Base-by-base conservation (phyloP, 2,113 vertebrate species). In the Oncorhynchus kisutch region DNA sequence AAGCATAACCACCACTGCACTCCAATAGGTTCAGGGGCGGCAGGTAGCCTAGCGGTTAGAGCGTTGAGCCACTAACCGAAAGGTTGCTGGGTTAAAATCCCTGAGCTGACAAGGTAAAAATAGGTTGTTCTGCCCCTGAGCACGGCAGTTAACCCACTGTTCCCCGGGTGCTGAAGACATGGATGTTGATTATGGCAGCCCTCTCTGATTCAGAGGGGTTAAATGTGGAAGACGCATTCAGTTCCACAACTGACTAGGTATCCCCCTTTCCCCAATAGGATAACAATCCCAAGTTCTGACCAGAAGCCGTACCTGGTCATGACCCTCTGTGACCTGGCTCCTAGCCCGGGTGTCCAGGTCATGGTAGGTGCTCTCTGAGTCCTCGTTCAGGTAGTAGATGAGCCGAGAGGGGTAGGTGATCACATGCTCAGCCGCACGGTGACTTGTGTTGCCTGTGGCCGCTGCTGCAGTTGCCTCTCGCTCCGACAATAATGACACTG, bases 311-410 rank as follows among this genome's bases (percentile, higher is more conserved):
- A 99, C 98, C 96, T 97, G 95, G 18, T 54, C 51, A 18, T 4
- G 51, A 81, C 93, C 91, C 12, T 95, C 93, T 79, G 94, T 90
- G 82, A 94, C 94, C 88, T 97, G 97, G 91, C 94, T 93, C 86
- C 93, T 96, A 85, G 93, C 87, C 83, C 88, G 94, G 45, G 98
- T 99, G 91, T 98, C 95, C 91, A 99, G 93, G 89, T 97, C 90
- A 88, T 97, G 96, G 80, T 96, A 97, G 82, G 97, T 96, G 76
- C 95, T 98, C 92, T 99, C 98, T 0, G 92, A 94, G 86, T 97
- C 96, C 89, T 94, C 96, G 77, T 98, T 97, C 82, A 98, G 92
- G 88, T 97, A 98, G 94, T 99, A 99, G 72, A 99, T 89, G 73
- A 99, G 88, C 91, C 97, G 95, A 68, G 97, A 98, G 82, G 98